Conservation (phyloP, 92 coral and sea anemone species). For the Desmophyllum pertusum region DNA sequence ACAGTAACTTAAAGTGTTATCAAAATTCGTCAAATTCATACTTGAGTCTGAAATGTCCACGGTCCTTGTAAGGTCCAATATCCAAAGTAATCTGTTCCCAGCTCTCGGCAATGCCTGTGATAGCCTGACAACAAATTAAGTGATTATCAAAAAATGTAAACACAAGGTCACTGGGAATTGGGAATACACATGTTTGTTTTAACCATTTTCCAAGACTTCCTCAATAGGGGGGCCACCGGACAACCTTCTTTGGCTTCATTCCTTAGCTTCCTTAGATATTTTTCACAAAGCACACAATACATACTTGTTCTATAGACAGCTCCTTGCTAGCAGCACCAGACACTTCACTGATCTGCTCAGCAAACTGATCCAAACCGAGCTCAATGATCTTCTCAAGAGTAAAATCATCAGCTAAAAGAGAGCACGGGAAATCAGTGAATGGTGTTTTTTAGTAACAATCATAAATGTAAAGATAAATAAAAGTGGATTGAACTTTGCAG, state of each 20-base stretch:
- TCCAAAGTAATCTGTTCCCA: slow-evolving; percentile 93
- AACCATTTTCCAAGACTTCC: too few relatives aligned
- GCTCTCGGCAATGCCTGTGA: slow-evolving; percentile 76
- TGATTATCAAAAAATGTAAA: background rate
- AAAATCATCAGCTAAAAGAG: slow-evolving; percentile 84
- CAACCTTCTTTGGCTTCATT: too few relatives aligned
- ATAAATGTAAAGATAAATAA: background rate
- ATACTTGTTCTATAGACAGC: slow-evolving; percentile 94
- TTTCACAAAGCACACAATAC: background rate
- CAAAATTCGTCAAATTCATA: slow-evolving; percentile 23
- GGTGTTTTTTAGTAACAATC: too few relatives aligned
- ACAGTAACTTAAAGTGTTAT: background rate
- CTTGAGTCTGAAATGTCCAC: slow-evolving; percentile 97
- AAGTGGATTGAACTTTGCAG: background rate
- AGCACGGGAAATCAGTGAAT: background rate
- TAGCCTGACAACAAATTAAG: slow-evolving; percentile 60
- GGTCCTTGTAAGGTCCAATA: slow-evolving; percentile 97
- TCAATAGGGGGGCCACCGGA: too few relatives aligned
- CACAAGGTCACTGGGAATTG: too few relatives aligned
- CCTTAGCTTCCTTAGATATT: too few relatives aligned
- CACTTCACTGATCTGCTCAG: slow-evolving; percentile 85
- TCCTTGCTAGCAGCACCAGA: slow-evolving; percentile 99
- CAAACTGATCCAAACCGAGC: slow-evolving; percentile 98
- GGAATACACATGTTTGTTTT: too few relatives aligned
- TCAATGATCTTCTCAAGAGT: slow-evolving; percentile 96